Base-by-base conservation (phyloP, 1,140 invertebrate species). In the Papilio xuthus region DNA sequence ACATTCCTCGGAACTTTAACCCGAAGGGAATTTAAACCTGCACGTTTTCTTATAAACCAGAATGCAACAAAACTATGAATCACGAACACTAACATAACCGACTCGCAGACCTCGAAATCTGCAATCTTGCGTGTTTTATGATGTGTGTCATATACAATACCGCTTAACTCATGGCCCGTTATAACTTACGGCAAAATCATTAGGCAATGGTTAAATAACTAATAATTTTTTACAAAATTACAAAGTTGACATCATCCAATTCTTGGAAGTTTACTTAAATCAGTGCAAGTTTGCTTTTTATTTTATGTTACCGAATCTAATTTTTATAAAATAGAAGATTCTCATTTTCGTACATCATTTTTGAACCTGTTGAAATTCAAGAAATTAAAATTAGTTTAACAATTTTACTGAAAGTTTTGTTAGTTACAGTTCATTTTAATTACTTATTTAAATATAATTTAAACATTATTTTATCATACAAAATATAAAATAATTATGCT, bases 1-100 rank as follows among this genome's bases (percentile, higher is more conserved):
- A 37, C 53, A 63, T 76, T 76, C 74, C 74, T 26, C 8, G 42
- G n/a, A 76, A 76, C 53, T 76, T 60, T 76, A 60, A 63, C 56
- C 32, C n/a, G 28, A 41, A 6, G 56, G 32, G 53, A 76, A 76
- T 63, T 60, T 23, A 6, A 76, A 76, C 37, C 32, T 56, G 15
- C 53, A 32, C 28, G 72, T 56, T 81, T 80, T 76, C 60, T 80
- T 81, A 79, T 78, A 56, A 77, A 75, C 71, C 71, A 85, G 80
- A 84, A 84, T 84, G 82, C 80, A 85, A 86, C 81, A 86, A 85
- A 83, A 85, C 84, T 78, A 77, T 81, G 79, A 85, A 79, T 83
- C 84, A 84, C 77, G 72, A 47, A 80, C 37, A 37, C 70, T 73
- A 50, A 79, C 78, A 56, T 78, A 81, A 78, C 79, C 44, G 71